A percentile compares a stretch with the other conserved stretches of the same genome.
These are phyloP conservation scores for Anableps anableps DNA, from an alignment of 2,797 vertebrate species.

Conservation along the genomic window DNA sequence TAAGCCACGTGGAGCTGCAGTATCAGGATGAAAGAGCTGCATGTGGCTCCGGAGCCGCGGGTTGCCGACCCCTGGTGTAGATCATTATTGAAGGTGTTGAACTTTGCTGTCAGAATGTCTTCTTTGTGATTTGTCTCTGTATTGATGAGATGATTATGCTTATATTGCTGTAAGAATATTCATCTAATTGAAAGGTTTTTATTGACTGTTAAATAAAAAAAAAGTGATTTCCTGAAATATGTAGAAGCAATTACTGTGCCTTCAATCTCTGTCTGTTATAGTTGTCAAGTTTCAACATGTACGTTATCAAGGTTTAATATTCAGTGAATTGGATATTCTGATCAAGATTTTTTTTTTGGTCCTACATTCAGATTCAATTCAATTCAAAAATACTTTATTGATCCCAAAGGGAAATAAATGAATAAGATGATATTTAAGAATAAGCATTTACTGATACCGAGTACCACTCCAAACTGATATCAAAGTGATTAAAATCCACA, in stretches of 20 bases:
- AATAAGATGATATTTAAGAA: too few relatives aligned
- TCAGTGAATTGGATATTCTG: neutral
- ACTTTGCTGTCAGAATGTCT: slow-evolving; percentile 53
- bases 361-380: neutral
- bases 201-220: too few relatives aligned
- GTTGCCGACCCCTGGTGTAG: slow-evolving; percentile 9
- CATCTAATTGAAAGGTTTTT: slow-evolving; percentile 21
- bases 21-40: neutral
- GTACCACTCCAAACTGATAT: neutral
- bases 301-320: neutral
- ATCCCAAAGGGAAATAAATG: too few relatives aligned
- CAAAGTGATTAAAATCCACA: neutral
- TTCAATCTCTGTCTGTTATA: too few relatives aligned
- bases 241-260: too few relatives aligned
- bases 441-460: too few relatives aligned
- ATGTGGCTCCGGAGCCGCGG: neutral
- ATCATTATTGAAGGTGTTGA: slow-evolving; percentile 45
- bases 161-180: slow-evolving; percentile 30
- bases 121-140: slow-evolving; percentile 36
- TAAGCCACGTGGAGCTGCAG: neutral
- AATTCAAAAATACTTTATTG: too few relatives aligned
- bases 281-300: neutral
- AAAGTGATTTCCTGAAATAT: too few relatives aligned
- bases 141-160: slow-evolving; percentile 44
- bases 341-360: neutral